Evolutionary conservation across 2,797 vertebrate genomes (phyloP), one percentile per base, ranked within the genome.

Genomic region (Furcifer pardalis): DNA sequence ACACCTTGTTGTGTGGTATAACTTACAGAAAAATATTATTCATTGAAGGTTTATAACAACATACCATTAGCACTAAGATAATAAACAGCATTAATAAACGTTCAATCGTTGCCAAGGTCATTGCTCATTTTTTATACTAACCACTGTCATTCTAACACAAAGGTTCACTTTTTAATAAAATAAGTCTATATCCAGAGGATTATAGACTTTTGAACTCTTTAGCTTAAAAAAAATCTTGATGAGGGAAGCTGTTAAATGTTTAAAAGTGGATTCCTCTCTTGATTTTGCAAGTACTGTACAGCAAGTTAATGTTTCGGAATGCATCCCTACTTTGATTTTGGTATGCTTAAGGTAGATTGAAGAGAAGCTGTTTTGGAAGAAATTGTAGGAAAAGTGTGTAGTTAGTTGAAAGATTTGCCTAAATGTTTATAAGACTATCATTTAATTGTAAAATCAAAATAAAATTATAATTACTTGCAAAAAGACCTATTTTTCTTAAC

Each of bases 71-170:
- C 86, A 92, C 88, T 94, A 92, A 75, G 79, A 94, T 94, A 95
- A 95, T 94, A 96, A 96, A 95, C 93, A 94, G 72, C 91, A 85
- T 90, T 90, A 94, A 92, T 88, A 92, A 92, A 87, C 79, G 88
- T 87, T 94, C 90, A 91, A 71, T 75, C 63, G 37, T 75, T 88
- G 82, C 86, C 82, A 91, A 90, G 77, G 56, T 89, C 32, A 37
- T 59, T 69, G 88, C n/a, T 88, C 66, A 83, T 82, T 86, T 79
- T 69, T 94, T 89, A 90, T n/a, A 72, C 12, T 30, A 86, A 82
- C 78, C 90, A 84, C 83, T 78, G 85, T 82, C 72, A 88, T 92
- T 81, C 89, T 76, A 88, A 89, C 89, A 95, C 91, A 91, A 90
- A 92, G 87, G 88, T 93, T 77, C 87, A 32, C 87, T 89, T 83